Conservation (phyloP, 2,888 invertebrate species). For the Cephus rjabovi region DNA sequence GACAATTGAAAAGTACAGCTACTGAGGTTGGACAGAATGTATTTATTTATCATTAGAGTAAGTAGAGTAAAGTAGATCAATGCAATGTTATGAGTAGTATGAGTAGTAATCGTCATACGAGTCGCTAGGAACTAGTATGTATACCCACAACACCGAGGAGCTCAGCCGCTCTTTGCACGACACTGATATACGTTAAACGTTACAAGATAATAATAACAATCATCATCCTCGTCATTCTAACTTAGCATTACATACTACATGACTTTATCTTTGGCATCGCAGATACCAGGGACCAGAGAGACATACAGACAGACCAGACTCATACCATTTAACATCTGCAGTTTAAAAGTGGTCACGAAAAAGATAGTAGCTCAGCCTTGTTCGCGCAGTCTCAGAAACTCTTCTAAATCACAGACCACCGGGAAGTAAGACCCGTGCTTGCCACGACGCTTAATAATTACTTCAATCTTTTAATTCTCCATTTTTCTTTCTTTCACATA, state of each 20-base stretch:
- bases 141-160: slow-evolving; percentile 66
- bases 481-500: background rate
- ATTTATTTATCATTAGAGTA: slow-evolving; percentile 64
- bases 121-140: slow-evolving; percentile 66
- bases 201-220: slow-evolving; percentile 54
- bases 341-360: background rate
- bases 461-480: background rate
- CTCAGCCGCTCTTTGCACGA: slow-evolving; percentile 62
- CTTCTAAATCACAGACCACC: slow-evolving; percentile 13
- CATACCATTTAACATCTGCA: slow-evolving; percentile 5
- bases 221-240: slow-evolving; percentile 37
- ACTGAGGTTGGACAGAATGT: slow-evolving; percentile 64
- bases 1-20: background rate
- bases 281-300: slow-evolving; percentile 21
- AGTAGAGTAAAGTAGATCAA: slow-evolving; percentile 65
- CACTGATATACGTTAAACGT: slow-evolving; percentile 65
- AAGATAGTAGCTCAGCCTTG: slow-evolving; percentile 8
- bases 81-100: slow-evolving; percentile 66
- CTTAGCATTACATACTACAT: slow-evolving; percentile 43
- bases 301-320: background rate
- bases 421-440: background rate
- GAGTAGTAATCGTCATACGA: slow-evolving; percentile 65
- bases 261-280: slow-evolving; percentile 47
- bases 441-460: background rate
- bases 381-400: slow-evolving; percentile 16